Conservation (phyloP, 2,888 invertebrate genomes). For the Ypsolopha scabrella region DNA sequence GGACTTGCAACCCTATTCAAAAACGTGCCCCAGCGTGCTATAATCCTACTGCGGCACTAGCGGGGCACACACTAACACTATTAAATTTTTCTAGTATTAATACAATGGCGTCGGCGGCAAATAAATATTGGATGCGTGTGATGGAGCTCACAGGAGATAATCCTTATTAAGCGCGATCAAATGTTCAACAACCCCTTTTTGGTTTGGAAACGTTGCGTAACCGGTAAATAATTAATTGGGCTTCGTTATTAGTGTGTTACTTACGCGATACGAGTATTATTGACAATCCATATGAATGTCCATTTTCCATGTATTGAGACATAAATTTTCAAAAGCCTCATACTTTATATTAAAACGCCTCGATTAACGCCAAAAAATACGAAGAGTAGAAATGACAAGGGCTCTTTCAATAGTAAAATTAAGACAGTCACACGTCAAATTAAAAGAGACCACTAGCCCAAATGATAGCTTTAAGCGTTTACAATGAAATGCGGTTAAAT, state of each 20-base stretch:
- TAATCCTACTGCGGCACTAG: constrained; percentile 54
- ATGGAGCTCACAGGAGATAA: constrained; percentile 35
- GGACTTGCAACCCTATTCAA: constrained; percentile 62
- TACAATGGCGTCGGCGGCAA: constrained; percentile 52
- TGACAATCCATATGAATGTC: not conserved
- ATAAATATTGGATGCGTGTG: constrained; percentile 62
- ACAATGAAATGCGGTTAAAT: constrained; percentile 47
- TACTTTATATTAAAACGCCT: too few relatives aligned
- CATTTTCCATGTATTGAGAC: not conserved
- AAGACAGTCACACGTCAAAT: constrained; percentile 44
- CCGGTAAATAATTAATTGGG: constrained; percentile 4
- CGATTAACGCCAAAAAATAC: too few relatives aligned
- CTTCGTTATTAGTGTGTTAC: not conserved
- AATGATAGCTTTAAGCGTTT: constrained; percentile 18
- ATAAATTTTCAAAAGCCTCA: too few relatives aligned
- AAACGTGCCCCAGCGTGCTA: constrained; percentile 51
- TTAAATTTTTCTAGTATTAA: constrained; percentile 63
- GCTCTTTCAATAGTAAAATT: not conserved
- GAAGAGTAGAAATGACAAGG: too few relatives aligned
- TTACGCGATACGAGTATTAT: too few relatives aligned
- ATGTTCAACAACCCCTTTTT: constrained; percentile 17
- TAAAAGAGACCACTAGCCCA: constrained; percentile 27
- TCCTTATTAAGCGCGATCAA: constrained; percentile 52
- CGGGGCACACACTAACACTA: constrained; percentile 61
- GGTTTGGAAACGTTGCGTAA: not conserved